Evolutionary conservation across 2,113 vertebrate genomes (phyloP), one percentile per base, ranked within the genome.

Genomic region (Prunella fulvescens): DNA sequence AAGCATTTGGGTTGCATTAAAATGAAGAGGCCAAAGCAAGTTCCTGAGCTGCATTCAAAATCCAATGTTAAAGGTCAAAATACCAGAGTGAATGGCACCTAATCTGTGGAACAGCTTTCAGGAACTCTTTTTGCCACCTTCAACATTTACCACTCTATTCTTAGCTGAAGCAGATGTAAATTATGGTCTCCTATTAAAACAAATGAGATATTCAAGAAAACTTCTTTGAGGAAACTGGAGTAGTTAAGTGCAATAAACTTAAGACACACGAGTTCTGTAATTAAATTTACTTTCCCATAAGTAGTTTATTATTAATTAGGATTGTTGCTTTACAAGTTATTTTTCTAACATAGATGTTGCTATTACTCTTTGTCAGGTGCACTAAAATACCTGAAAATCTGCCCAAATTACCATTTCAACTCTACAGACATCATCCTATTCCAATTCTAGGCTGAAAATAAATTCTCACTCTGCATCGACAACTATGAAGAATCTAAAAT

Each of bases 11-110:
- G 81, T 31, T 92, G 89, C 96, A 96, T 95, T 92, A 91, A 96
- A 97, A 97, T 92, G 95, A 97, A 96, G 93, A 92, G 70, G 88
- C 88, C 89, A 91, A 89, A 92, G 94, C 40, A 72, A 96, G 91
- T 87, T 85, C 91, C 96, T 95, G 96, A 97, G 95, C 78, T 89
- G 91, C 95, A 95, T 95, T 92, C 84, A 26, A 92, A 96, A 95
- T 86, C 89, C 66, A 62, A 7, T 89, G 83, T 44, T 88, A 92
- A 93, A 97, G 93, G 88, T 96, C 93, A 94, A 94, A 95, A 94
- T 2, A 89, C 37, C 62, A 40, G 33, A 65, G 57, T 48, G 91
- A 95, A 89, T 67, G 57, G 73, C 61, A 91, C 89, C 65, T 89
- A 8, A 84, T 42, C 48, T 45, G 69, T 85, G 53, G 9, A 79